A percentile compares a stretch with the other conserved stretches of the same genome.
Evolutionary conservation across 2,888 invertebrate species (phyloP).

Genomic region (Terebella lapidaria): DNA sequence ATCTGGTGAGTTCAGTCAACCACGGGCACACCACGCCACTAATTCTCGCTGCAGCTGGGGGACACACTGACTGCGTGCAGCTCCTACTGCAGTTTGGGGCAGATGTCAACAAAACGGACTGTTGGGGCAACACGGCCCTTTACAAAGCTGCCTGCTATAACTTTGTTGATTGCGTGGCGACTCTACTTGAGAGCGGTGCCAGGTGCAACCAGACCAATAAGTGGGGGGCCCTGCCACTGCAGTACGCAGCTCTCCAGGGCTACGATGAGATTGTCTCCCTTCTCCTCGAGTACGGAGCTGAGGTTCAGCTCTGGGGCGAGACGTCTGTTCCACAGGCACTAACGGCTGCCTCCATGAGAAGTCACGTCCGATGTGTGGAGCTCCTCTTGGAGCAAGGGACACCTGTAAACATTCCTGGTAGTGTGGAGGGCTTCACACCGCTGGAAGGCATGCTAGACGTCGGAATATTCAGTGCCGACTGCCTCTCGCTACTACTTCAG

Average conservation of each 20-base stretch:
- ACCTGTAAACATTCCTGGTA: too few relatives aligned
- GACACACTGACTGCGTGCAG: constrained; percentile 6
- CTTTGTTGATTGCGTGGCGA: constrained; percentile 63
- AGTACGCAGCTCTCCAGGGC: constrained; percentile 17
- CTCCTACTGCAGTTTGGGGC: constrained; percentile 15
- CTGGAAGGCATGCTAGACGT: too few relatives aligned
- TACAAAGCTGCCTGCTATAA: constrained; percentile 56
- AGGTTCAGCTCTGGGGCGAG: constrained; percentile 1
- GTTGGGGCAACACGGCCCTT: constrained; percentile 17
- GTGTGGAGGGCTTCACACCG: too few relatives aligned
- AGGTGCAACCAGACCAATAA: constrained; percentile 66
- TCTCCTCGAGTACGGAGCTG: constrained; percentile 4
- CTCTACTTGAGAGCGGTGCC: constrained; percentile 77
- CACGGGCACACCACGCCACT: constrained; percentile 13
- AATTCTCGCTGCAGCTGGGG: constrained; percentile 16
- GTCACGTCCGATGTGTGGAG: constrained; percentile 10
- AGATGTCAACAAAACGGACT: constrained; percentile 9
- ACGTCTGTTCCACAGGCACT: constrained; percentile 1
- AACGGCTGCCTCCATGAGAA: constrained; percentile 4
- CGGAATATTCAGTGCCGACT: too few relatives aligned
- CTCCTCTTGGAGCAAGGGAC: constrained; percentile 6
- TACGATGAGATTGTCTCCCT: constrained; percentile 8
- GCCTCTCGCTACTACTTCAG: too few relatives aligned
- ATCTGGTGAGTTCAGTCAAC: not conserved
- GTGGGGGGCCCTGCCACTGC: constrained; percentile 20